These are phyloP conservation scores for Pantala flavescens DNA, from an alignment of 1,140 invertebrate species.

Conservation along the genomic window DNA sequence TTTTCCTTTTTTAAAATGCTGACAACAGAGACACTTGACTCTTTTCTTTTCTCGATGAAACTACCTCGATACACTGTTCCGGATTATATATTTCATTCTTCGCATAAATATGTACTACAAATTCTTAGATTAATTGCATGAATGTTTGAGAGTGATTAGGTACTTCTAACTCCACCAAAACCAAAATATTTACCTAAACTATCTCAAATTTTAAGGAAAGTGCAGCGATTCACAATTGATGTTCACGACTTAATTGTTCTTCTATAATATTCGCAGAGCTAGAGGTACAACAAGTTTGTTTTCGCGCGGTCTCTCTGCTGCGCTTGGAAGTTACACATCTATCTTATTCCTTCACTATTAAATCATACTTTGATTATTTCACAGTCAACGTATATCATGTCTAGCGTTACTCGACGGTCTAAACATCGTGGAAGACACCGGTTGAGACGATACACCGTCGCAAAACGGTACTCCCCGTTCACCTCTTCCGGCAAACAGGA, in stretches of 20 bases:
- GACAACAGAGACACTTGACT: neutral
- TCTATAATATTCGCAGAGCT: neutral
- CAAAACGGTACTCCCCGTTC: neutral
- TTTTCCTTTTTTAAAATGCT: neutral
- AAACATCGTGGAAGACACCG: too few relatives aligned
- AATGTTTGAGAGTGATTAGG: neutral
- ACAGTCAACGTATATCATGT: too few relatives aligned
- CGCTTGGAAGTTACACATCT: too few relatives aligned
- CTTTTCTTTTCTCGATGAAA: neutral
- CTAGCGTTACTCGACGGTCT: too few relatives aligned
- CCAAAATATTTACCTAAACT: neutral
- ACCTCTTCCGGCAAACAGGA: neutral
- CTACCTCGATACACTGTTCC: neutral
- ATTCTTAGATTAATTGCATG: neutral
- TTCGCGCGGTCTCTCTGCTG: neutral
- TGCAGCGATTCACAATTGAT: neutral
- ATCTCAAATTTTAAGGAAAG: neutral
- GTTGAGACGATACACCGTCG: too few relatives aligned
- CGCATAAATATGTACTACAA: too few relatives aligned
- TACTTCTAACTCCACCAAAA: neutral
- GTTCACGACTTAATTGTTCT: neutral
- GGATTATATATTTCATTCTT: neutral
- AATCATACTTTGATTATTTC: too few relatives aligned
- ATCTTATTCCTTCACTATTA: too few relatives aligned
- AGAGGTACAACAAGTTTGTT: neutral